phyloP scores from a whole-genome alignment of 2,113 vertebrate genomes.

The Chlorocebus sabaeus region DNA sequence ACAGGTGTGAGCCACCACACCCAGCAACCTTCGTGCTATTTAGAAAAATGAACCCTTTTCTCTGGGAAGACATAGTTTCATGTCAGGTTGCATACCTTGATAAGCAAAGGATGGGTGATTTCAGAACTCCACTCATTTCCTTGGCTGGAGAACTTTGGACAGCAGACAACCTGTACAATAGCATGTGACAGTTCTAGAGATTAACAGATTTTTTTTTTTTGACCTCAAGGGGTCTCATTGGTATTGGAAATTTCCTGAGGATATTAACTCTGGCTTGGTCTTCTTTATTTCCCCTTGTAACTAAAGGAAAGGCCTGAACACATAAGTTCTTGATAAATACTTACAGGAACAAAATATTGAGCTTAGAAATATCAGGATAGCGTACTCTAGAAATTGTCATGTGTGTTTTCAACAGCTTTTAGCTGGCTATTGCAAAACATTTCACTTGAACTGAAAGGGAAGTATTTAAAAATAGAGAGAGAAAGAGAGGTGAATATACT shows the following conservation, averaged over 20 bases:
- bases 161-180: neutral
- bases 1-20: too few relatives aligned
- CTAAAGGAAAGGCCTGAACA: neutral
- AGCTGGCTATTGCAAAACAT: neutral
- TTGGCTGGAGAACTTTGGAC: neutral
- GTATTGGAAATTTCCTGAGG: neutral
- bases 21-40: neutral
- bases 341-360: neutral
- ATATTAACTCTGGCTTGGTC: neutral
- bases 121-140: neutral
- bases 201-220: neutral
- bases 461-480: neutral
- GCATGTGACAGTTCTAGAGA: neutral
- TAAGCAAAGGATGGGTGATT: neutral
- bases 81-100: neutral
- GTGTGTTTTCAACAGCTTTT: slow-evolving; percentile 44
- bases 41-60: neutral
- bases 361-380: neutral
- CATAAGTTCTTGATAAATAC: slow-evolving; percentile 8
- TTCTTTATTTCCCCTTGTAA: neutral
- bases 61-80: neutral
- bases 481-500: neutral
- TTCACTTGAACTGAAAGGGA: neutral
- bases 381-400: neutral
- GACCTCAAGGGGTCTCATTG: neutral